Evolutionary conservation across 2,888 invertebrate species (phyloP), one percentile per base, ranked within the genome.

Genomic region (Omphaloscelis lunosa): DNA sequence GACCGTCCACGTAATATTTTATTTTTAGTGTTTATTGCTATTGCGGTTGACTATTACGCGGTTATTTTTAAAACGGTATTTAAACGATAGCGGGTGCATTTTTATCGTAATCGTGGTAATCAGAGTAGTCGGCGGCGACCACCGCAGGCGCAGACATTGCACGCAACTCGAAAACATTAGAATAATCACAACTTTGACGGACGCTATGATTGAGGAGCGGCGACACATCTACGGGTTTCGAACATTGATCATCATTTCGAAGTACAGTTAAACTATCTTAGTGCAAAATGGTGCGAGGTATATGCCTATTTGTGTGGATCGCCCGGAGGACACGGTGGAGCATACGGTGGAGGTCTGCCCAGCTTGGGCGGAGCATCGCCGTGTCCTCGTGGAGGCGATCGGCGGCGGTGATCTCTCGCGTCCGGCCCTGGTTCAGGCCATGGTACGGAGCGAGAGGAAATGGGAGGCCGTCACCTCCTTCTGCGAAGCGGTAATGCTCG

Each of bases 31-130:
- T 87, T 85, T 91, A 90, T 91, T 92, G 90, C 91, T 90, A 91
- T 93, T 92, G 92, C 92, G 90, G 93, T 91, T 88, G 90, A 91
- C 89, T 93, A 93, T 94, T 93, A 92, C 90, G 89, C 82, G 89
- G 91, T 91, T 94, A 93, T 93, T 93, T 94, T 93, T 92, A 91
- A 93, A 86, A 91, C 87, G 87, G 88, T 87, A 92, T 93, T 92
- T 93, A 93, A 93, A 92, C 89, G 91, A 93, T 93, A 93, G 91
- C 88, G 84, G 87, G 86, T 84, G 87, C 89, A 91, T 93, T 94
- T 93, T 94, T 94, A 94, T 93, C 90, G 91, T 94, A 93, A 94
- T 94, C 91, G 92, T 79, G 83, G 92, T 90, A 93, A 93, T 93
- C 91, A 92, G 89, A 90, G 90, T 87, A 85, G 85, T 82, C 74